A percentile compares a stretch with the other conserved stretches of the same genome.
Conservation (phyloP, 2,888 invertebrate species). For the Tetragonula carbonaria region DNA sequence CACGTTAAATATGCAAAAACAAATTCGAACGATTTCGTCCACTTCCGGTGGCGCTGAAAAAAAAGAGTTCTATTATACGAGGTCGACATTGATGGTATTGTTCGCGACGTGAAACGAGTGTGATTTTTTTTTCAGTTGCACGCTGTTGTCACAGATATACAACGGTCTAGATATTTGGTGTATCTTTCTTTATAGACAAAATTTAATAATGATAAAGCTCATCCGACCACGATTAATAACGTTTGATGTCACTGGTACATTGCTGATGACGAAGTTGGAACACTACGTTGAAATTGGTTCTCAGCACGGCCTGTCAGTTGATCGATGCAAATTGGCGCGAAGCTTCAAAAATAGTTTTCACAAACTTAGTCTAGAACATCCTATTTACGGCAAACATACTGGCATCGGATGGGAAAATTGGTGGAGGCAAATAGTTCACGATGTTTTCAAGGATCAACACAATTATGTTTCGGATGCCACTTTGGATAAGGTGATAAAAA, state of each 20-base stretch:
- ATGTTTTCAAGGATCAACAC: slow-evolving; percentile 87
- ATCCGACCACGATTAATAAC: slow-evolving; percentile 88
- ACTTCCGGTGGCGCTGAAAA: slow-evolving; percentile 21
- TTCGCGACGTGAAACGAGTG: slow-evolving; percentile 3
- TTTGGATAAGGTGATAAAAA: slow-evolving; percentile 75
- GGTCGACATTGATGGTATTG: slow-evolving; percentile 20
- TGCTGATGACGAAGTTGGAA: slow-evolving; percentile 85
- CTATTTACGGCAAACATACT: slow-evolving; percentile 91
- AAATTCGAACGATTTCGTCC: slow-evolving; percentile 30
- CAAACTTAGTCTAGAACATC: slow-evolving; percentile 88
- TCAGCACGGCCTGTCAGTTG: slow-evolving; percentile 87
- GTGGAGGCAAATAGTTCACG: slow-evolving; percentile 90
- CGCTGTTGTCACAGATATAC: not conserved
- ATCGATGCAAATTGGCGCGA: slow-evolving; percentile 86
- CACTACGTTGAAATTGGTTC: slow-evolving; percentile 90
- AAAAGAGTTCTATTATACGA: not conserved
- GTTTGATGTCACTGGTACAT: slow-evolving; percentile 95
- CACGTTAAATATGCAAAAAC: not conserved
- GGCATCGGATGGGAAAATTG: slow-evolving; percentile 91
- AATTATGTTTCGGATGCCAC: slow-evolving; percentile 73
- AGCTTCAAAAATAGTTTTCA: slow-evolving; percentile 89
- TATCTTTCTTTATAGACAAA: slow-evolving; percentile 3
- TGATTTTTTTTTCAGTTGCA: slow-evolving; percentile 6
- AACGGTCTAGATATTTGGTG: not conserved
- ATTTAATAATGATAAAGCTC: slow-evolving; percentile 49